Percentiles rank a stretch among this genome's conserved stretches.
These are phyloP conservation scores for Perca flavescens DNA, from an alignment of 2,113 vertebrate species.

Conservation along the genomic window DNA sequence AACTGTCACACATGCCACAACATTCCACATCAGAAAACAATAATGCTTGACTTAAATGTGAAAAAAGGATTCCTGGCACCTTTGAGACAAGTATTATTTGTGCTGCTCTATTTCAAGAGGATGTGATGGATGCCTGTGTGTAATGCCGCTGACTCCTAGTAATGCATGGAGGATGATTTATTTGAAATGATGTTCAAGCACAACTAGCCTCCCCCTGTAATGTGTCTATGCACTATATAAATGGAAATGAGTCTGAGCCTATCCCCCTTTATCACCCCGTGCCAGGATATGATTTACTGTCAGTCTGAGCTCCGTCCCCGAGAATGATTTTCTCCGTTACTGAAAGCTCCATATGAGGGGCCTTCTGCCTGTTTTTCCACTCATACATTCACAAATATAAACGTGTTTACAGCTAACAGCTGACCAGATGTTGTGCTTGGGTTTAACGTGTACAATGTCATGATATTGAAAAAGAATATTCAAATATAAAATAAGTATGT, in stretches of 20 bases:
- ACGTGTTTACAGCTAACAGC: conserved; percentile 14
- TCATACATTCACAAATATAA: conserved; percentile 48
- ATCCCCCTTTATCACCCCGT: conserved; percentile 69
- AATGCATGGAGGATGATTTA: conserved; percentile 68
- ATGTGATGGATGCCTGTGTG: conserved; percentile 54
- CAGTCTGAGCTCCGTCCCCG: conserved; percentile 54
- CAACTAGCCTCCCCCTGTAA: conserved; percentile 69
- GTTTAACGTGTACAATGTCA: neutral
- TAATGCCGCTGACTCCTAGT: conserved; percentile 61
- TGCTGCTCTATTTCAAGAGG: conserved; percentile 55
- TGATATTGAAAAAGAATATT: neutral
- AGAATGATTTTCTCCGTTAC: conserved; percentile 58
- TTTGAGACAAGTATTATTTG: conserved; percentile 57
- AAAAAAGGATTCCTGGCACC: conserved; percentile 31
- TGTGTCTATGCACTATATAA: conserved; percentile 76
- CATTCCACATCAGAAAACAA: conserved; percentile 7
- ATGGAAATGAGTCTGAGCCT: conserved; percentile 79
- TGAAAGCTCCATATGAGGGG: conserved; percentile 45
- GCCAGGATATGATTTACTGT: conserved; percentile 72
- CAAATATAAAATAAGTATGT: conserved; percentile 12
- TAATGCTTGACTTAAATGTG: conserved; percentile 10
- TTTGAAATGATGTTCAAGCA: conserved; percentile 73
- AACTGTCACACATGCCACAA: conserved; percentile 24
- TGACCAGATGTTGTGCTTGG: conserved; percentile 9
- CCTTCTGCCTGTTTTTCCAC: conserved; percentile 47